Evolutionary conservation across 2,797 vertebrate species (phyloP).

Genomic region (Lepidocolaptes lacrymiger): DNA sequence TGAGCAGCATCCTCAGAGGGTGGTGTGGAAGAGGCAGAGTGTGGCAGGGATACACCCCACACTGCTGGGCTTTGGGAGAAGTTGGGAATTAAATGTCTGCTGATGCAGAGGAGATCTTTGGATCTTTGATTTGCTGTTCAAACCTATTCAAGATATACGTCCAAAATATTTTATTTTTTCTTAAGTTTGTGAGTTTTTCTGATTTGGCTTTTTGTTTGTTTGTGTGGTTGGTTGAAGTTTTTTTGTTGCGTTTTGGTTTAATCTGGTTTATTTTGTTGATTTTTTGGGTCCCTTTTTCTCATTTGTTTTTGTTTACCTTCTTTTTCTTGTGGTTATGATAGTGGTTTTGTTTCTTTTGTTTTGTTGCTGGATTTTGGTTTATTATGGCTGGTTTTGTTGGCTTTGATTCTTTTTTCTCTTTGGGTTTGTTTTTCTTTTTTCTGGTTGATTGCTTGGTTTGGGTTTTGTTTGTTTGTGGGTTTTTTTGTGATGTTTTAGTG

Average conservation of each 20-base stretch:
- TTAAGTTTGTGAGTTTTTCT: accelerated
- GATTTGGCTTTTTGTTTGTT: not conserved
- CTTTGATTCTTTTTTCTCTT: not conserved
- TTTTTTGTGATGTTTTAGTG: too few species aligned
- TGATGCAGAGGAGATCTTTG: not conserved
- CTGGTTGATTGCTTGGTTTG: too few species aligned
- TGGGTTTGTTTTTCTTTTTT: not conserved
- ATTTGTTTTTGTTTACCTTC: not conserved
- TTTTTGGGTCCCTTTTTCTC: not conserved
- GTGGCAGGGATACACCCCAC: accelerated
- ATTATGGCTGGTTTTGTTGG: accelerated
- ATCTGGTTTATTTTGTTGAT: too few species aligned
- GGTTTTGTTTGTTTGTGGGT: too few species aligned
- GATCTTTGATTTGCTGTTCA: not conserved
- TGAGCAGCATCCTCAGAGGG: not conserved
- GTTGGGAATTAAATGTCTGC: not conserved
- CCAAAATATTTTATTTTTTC: not conserved
- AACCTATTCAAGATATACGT: accelerated
- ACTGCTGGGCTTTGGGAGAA: not conserved
- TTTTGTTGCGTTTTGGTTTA: accelerated
- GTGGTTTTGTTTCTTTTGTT: not conserved
- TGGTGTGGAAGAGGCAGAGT: not conserved
- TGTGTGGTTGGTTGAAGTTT: not conserved
- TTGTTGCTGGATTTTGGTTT: not conserved
- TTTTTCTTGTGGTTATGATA: not conserved